A percentile compares a stretch with the other conserved stretches of the same genome.
These are phyloP conservation scores for Antennarius striatus DNA, from an alignment of 2,113 vertebrate genomes.

Conservation along the genomic window DNA sequence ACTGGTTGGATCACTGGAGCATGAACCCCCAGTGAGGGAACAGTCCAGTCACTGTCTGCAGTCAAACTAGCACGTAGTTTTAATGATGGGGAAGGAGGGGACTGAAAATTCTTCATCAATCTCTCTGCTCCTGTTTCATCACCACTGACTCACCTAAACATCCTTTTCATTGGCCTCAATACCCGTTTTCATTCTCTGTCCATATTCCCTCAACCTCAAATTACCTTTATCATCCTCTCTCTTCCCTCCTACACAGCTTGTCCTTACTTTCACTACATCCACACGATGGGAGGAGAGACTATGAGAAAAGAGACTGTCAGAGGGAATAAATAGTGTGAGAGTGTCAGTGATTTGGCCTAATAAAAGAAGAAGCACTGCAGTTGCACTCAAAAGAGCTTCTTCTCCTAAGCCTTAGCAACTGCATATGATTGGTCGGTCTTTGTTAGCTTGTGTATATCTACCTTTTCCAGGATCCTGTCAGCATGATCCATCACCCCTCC, in stretches of 20 bases:
- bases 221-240: conserved; percentile 36
- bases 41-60: conserved; percentile 61
- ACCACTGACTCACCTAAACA: conserved; percentile 19
- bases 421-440: conserved; percentile 23
- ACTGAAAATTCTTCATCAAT: conserved; percentile 20
- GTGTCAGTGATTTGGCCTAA: conserved; percentile 12
- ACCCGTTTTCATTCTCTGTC: conserved; percentile 17
- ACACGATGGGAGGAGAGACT: neutral
- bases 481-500: conserved; percentile 26
- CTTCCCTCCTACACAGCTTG: conserved; percentile 17
- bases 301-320: conserved; percentile 6
- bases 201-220: conserved; percentile 38
- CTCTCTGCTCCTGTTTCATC: conserved; percentile 37
- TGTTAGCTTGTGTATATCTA: conserved; percentile 8
- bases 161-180: conserved; percentile 11
- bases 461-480: conserved; percentile 15
- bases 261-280: conserved; percentile 17
- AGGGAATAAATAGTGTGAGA: conserved; percentile 28
- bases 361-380: conserved; percentile 22
- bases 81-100: conserved; percentile 53
- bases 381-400: conserved; percentile 4
- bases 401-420: conserved; percentile 34
- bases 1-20: conserved; percentile 59
- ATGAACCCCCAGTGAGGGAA: conserved; percentile 39
- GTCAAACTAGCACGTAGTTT: conserved; percentile 53